Conservation (phyloP, 2,888 invertebrate genomes). For the Eilema griseolum region DNA sequence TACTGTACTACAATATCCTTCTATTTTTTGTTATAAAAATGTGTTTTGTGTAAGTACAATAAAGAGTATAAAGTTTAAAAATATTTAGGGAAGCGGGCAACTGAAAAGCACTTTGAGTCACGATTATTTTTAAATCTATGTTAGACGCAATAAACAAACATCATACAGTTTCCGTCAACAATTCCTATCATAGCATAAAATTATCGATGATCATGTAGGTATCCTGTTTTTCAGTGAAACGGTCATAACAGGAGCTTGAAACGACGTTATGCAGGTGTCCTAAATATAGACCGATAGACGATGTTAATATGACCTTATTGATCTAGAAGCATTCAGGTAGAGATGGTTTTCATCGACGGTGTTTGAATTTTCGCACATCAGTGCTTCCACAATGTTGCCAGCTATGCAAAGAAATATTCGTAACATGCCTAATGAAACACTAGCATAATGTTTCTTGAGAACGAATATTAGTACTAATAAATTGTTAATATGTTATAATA, state of each 20-base stretch:
- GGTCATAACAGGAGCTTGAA: conserved; percentile 24
- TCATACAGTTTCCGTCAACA: conserved; percentile 36
- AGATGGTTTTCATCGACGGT: conserved; percentile 49
- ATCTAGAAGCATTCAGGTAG: conserved; percentile 53
- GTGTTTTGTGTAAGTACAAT: no score
- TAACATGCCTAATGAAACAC: background rate
- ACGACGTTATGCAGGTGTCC: background rate
- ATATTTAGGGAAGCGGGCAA: conserved; percentile 9
- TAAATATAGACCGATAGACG: conserved; percentile 38
- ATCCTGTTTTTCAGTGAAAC: conserved; percentile 29
- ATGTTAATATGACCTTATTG: conserved; percentile 13
- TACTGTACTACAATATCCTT: no score
- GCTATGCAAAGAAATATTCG: background rate
- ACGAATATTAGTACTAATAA: no score
- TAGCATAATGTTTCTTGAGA: background rate
- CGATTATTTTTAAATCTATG: background rate
- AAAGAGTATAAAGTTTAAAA: no score
- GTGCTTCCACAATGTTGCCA: conserved; percentile 9
- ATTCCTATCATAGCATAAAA: conserved; percentile 29
- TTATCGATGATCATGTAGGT: conserved; percentile 38
- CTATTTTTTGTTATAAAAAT: no score
- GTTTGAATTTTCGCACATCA: conserved; percentile 40
- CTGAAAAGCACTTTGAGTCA: conserved; percentile 8
- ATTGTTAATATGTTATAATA: no score
- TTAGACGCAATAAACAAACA: background rate